Evolutionary conservation across 2,888 invertebrate species (phyloP).

Genomic region (Peribatodes rhomboidaria): DNA sequence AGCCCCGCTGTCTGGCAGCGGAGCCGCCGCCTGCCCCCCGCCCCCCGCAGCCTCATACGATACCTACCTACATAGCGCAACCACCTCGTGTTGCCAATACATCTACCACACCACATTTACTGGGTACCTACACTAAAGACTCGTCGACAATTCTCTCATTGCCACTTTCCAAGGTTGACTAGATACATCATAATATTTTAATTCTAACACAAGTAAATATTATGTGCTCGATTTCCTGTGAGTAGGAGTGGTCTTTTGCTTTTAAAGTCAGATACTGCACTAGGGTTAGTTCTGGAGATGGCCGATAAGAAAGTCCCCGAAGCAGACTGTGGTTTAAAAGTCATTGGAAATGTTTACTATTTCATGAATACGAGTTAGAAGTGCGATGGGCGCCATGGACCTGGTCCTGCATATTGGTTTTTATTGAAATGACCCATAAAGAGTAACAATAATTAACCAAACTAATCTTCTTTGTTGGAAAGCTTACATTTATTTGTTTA

Average conservation of each 20-base stretch:
- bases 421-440: not conserved
- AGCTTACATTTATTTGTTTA: not conserved
- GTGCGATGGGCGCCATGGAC: not conserved
- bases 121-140: slow-evolving; percentile 54
- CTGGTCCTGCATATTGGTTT: slow-evolving; percentile 1
- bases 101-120: slow-evolving; percentile 67
- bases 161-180: slow-evolving; percentile 61
- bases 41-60: slow-evolving; percentile 59
- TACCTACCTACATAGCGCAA: slow-evolving; percentile 66
- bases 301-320: not conserved
- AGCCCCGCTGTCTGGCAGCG: slow-evolving; percentile 86
- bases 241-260: not conserved
- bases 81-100: slow-evolving; percentile 75
- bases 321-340: not conserved
- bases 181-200: slow-evolving; percentile 58
- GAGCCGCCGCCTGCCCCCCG: slow-evolving; percentile 61
- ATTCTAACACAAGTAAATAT: slow-evolving; percentile 38
- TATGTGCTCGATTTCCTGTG: slow-evolving; percentile 23
- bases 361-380: not conserved
- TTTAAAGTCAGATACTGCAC: not conserved
- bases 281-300: not conserved
- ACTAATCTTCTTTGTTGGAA: not conserved
- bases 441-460: slow-evolving; percentile 3
- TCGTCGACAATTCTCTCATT: slow-evolving; percentile 64
- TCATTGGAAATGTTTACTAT: not conserved